Base-by-base conservation (phyloP, 2,888 invertebrate genomes). In the Drosophila meridionalis region DNA sequence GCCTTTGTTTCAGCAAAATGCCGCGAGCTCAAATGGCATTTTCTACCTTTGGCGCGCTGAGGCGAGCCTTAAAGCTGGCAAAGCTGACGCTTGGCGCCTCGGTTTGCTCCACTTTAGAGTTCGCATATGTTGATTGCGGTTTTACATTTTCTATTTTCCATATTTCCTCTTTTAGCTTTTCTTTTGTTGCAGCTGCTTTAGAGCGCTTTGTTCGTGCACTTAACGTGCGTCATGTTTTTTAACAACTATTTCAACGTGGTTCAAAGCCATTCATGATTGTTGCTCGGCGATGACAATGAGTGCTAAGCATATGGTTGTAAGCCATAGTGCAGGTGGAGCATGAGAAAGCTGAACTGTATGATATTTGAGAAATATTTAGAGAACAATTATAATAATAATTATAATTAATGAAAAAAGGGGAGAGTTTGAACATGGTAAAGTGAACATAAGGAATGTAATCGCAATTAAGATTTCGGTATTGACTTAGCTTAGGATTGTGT, bases 81-180 rank as follows among this genome's bases (percentile, higher is more conserved):
- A 14, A 40, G 43, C 48, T 50, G 32, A 20, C 42, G 70, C 67
- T 48, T 34, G 40, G 36, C 48, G 66, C 64, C 62, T 34, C 45
- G 42, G 32, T 47, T 60, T 85, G 88, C 70, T 87, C 86, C 73
- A 74, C 63, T 77, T 81, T 72, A 32, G 20, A 32, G 53, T 74
- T 66, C 68, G 75, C 86, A 85, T 85, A 85, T 87, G 85, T 61
- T 89, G 90, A 85, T 85, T 89, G 88, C 85, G 77, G 78, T 82
- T 89, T 79, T 71, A 73, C 62, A 69, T 66, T 71, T 72, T 52
- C 38, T 42, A 66, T 68, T 57, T 68, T 58, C 45, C 65, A 76
- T 76, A 78, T 69, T 59, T 59, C 6, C n/a, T 12, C 36, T 47
- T 32, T 59, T 52, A 34, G 50, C 38, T 48, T 30, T 59, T 28